Base-by-base conservation (phyloP, 2,113 vertebrate species). In the Indicator maculatus region DNA sequence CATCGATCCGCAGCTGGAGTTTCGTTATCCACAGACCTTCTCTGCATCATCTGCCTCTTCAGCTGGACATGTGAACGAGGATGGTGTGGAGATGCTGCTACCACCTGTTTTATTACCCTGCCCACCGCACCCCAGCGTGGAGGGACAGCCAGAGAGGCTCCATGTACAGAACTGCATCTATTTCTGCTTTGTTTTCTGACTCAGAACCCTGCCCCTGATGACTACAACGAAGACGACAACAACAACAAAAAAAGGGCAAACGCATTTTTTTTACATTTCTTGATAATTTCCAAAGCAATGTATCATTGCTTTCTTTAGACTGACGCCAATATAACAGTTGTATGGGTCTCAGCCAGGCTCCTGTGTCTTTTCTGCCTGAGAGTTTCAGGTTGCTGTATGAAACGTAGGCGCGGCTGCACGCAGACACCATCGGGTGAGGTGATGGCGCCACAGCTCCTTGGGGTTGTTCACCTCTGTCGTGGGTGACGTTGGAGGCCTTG, bases 261-360 rank as follows among this genome's bases (percentile, higher is more conserved):
- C 97, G 96, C 97, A 97, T 97, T 97, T 97, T 97, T 97, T 97
- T 96, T 97, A 96, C 93, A 96, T 96, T 95, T 96, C 92, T 97
- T 97, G 96, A 95, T 97, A 95, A 97, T 97, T 96, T 97, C 91
- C 91, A 96, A 97, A 97, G 89, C 94, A 96, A 97, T 94, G 87
- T 97, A 95, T 90, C 86, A 84, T 97, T 97, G 93, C 95, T 97
- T 94, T 97, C 73, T 97, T 96, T 96, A 97, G 90, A 93, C 96
- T 97, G 94, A 96, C 70, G 86, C 94, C 96, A 96, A 93, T 86
- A 85, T 93, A 97, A 96, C 91, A 97, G 95, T 89, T 95, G 76
- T 96, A 97, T 89, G 89, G 83, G 89, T 97, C 96, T 97, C 97
- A 96, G 97, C 95, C 96, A 96, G 96, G 96, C 97, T 97, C 95